Evolutionary conservation across 1,140 invertebrate genomes (phyloP).

Genomic region (Coboldia fuscipes): DNA sequence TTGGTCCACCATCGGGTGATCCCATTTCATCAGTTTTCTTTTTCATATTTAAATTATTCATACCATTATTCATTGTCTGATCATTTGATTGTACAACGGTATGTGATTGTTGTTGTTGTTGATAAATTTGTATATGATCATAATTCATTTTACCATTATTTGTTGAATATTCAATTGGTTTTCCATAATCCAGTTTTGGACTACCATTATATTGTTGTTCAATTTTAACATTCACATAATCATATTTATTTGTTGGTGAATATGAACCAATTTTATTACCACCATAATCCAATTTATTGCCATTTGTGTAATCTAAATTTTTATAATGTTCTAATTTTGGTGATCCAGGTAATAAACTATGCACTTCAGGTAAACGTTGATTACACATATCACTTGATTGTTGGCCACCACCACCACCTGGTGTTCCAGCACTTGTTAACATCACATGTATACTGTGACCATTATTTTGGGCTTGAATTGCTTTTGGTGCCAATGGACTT

Average conservation of each 20-base stretch:
- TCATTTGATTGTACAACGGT: background rate
- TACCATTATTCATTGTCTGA: no score
- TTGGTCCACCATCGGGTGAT: background rate
- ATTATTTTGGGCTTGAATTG: conserved; percentile 21
- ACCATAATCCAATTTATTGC: conserved; percentile 13
- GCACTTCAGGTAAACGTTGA: conserved; percentile 18
- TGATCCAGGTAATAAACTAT: conserved; percentile 17
- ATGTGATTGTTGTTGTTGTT: background rate
- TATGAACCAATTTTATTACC: conserved; percentile 17
- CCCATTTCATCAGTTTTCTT: conserved; percentile 1
- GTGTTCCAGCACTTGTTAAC: no score
- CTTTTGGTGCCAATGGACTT: conserved; percentile 17
- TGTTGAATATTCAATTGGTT: conserved; percentile 13
- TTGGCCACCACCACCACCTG: conserved; percentile 29
- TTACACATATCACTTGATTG: conserved; percentile 10
- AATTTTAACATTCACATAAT: conserved; percentile 11
- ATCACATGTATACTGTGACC: conserved; percentile 49
- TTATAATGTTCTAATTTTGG: conserved; percentile 11
- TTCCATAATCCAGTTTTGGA: conserved; percentile 8
- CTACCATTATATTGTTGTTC: conserved; percentile 4
- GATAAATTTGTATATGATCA: conserved; percentile 4
- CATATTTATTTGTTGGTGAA: conserved; percentile 16
- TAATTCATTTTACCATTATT: conserved; percentile 17
- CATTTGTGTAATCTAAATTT: conserved; percentile 8
- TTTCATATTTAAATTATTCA: conserved; percentile 1